Conservation (phyloP, 2,888 invertebrate genomes). For the Oxystoma pomonae region DNA sequence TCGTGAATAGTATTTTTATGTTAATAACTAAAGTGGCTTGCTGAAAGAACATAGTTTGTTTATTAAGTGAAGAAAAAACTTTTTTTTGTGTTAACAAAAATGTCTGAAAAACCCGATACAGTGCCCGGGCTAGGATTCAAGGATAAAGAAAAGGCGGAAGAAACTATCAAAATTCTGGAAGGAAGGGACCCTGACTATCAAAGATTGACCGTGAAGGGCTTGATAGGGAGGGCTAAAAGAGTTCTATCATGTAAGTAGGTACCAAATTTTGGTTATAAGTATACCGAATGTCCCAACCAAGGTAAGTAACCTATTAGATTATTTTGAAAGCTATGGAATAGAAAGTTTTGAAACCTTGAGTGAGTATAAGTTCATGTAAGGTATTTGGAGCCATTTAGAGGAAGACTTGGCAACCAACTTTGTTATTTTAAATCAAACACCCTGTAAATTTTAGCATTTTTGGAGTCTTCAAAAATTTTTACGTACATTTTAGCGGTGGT, state of each 20-base stretch:
- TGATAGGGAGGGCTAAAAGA: constrained; percentile 67
- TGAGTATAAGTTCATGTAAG: too few species aligned
- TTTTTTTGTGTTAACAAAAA: constrained; percentile 21
- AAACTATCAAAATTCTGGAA: constrained; percentile 62
- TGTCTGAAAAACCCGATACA: constrained; percentile 52
- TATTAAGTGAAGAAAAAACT: background rate
- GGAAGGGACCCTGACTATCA: constrained; percentile 77
- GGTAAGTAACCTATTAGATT: too few species aligned
- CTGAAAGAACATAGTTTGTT: background rate
- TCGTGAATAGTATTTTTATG: background rate
- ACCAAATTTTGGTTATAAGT: too few species aligned
- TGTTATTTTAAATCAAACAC: too few species aligned
- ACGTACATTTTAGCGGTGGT: too few species aligned
- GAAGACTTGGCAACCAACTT: too few species aligned
- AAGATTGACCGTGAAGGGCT: constrained; percentile 65
- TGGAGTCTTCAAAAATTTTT: too few species aligned
- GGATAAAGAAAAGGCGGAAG: constrained; percentile 68
- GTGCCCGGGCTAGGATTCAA: constrained; percentile 75
- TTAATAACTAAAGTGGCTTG: background rate
- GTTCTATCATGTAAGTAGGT: constrained; percentile 58
- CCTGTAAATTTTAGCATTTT: too few species aligned
- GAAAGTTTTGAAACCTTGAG: too few species aligned
- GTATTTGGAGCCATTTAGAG: too few species aligned
- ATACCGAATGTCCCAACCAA: too few species aligned
- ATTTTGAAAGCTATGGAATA: too few species aligned